phyloP scores from a whole-genome alignment of 2,888 invertebrate genomes.

The Lysandra coridon region DNA sequence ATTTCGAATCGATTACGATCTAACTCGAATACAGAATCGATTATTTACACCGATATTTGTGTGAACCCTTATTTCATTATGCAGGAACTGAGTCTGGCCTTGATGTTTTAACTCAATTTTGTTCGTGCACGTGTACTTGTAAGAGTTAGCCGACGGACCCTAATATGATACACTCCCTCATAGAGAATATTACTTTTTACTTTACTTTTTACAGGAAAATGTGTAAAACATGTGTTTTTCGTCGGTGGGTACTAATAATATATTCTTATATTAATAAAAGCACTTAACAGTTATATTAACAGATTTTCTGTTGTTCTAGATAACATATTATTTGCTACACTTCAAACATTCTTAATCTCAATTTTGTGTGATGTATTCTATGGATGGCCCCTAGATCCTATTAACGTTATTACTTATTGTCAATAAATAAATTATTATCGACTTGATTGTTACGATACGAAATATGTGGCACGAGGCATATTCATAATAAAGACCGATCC shows the following conservation, averaged over 20 bases:
- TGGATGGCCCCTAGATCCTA: no score
- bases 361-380: no score
- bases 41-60: conserved; percentile 2
- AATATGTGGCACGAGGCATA: no score
- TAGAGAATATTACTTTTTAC: conserved; percentile 12
- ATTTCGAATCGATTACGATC: not conserved
- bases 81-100: not conserved
- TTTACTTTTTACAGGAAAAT: not conserved
- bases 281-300: no score
- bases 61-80: conserved; percentile 9
- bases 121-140: not conserved
- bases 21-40: not conserved
- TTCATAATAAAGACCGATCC: no score
- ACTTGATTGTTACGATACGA: no score
- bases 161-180: not conserved
- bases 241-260: not conserved
- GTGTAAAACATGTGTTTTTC: not conserved
- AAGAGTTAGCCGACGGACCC: conserved; percentile 4
- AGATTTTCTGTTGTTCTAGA: no score
- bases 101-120: conserved; percentile 2
- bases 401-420: no score
- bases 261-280: no score
- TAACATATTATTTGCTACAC: no score
- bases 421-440: no score
- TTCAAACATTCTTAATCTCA: no score